These are phyloP conservation scores for Caloenas nicobarica DNA, from an alignment of 2,113 vertebrate genomes.

Conservation along the genomic window DNA sequence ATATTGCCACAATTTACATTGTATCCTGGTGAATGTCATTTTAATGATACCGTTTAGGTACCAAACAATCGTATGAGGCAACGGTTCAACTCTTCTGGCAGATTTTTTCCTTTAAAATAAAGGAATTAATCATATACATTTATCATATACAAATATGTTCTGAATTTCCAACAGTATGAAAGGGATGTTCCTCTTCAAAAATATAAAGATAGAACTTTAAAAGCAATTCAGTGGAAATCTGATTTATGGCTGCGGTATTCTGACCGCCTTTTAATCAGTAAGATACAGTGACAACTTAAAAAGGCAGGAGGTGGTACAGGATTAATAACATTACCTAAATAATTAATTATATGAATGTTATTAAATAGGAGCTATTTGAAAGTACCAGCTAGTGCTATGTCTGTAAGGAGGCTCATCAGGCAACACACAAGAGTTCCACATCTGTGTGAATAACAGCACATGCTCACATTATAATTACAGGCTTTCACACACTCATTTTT, in stretches of 20 bases:
- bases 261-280: neutral
- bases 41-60: neutral
- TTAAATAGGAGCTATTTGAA: neutral
- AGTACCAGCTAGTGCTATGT: neutral
- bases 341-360: neutral
- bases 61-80: neutral
- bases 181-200: neutral
- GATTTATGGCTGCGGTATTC: neutral
- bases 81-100: neutral
- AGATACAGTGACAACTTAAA: neutral
- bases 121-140: neutral
- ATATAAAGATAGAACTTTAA: neutral
- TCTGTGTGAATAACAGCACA: neutral
- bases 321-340: neutral
- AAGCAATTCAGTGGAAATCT: neutral
- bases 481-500: neutral
- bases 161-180: neutral
- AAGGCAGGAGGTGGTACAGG: neutral
- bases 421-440: fast-evolving
- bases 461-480: neutral
- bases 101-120: neutral
- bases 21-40: neutral
- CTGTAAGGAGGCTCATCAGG: neutral
- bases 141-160: neutral
- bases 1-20: neutral